Conservation (phyloP, 2,113 vertebrate species). For the Numida meleagris region DNA sequence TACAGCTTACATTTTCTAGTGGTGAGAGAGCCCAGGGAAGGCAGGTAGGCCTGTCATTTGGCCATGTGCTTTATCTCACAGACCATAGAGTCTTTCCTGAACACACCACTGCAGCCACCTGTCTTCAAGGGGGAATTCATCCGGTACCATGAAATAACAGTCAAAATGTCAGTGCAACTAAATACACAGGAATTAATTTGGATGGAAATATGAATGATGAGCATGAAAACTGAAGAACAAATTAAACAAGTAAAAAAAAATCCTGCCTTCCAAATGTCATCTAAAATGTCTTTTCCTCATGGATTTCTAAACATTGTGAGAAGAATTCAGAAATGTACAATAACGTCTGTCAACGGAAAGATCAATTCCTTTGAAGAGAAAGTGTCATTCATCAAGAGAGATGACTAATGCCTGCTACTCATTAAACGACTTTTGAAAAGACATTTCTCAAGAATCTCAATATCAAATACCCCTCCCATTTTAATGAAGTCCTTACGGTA, state of each 20-base stretch:
- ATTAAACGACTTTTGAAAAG: neutral
- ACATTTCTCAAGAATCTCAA: neutral
- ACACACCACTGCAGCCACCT: neutral
- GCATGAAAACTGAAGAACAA: neutral
- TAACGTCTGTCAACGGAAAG: slow-evolving; percentile 23
- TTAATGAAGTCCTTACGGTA: neutral
- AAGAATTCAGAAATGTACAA: slow-evolving; percentile 3
- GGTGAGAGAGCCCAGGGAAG: neutral
- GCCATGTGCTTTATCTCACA: neutral
- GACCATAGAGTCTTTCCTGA: neutral
- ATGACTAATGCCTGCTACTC: neutral
- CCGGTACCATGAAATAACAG: neutral
- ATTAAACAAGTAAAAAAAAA: neutral
- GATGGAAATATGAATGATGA: neutral
- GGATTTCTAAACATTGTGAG: neutral
- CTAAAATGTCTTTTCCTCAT: slow-evolving; percentile 46
- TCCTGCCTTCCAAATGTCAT: slow-evolving; percentile 46
- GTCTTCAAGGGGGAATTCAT: neutral
- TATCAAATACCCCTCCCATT: neutral
- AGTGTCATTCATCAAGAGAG: neutral
- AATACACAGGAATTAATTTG: neutral
- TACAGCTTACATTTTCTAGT: rapidly evolving
- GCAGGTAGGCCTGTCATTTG: neutral
- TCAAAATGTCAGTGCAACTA: neutral
- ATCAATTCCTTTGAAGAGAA: neutral